Evolutionary conservation across 1,140 invertebrate genomes (phyloP).

Genomic region (Macrobrachium rosenbergii): DNA sequence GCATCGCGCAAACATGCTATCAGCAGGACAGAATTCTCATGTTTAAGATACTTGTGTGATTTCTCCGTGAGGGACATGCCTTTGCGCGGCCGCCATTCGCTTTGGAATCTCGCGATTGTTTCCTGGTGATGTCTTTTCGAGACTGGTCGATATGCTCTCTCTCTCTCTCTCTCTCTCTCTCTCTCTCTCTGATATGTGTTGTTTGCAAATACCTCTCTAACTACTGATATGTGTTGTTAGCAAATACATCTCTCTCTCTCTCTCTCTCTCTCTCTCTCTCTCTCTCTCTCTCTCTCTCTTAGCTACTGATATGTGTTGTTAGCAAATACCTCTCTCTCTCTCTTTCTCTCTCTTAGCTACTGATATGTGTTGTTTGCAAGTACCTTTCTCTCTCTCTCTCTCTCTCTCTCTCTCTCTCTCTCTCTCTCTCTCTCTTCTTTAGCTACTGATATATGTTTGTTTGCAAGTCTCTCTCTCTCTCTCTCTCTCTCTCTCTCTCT

Average conservation of each 20-base stretch:
- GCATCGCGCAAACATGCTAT: too few relatives aligned
- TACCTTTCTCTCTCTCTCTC: slow-evolving; percentile 9
- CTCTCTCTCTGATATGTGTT: too few relatives aligned
- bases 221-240: too few relatives aligned
- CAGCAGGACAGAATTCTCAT: too few relatives aligned
- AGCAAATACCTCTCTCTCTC: slow-evolving; percentile 10
- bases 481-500: slow-evolving; percentile 8
- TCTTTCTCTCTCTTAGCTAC: neutral
- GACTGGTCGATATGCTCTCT: neutral
- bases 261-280: slow-evolving; percentile 17
- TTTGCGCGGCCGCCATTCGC: neutral
- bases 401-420: slow-evolving; percentile 8
- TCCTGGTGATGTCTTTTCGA: neutral
- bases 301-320: too few relatives aligned
- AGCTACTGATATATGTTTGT: too few relatives aligned
- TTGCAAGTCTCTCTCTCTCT: neutral
- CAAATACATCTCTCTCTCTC: neutral
- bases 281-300: slow-evolving; percentile 17
- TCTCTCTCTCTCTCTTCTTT: neutral
- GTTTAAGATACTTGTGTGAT: too few relatives aligned
- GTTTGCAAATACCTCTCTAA: too few relatives aligned
- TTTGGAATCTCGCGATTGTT: neutral
- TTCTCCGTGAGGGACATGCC: neutral
- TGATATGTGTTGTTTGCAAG: too few relatives aligned
- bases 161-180: slow-evolving; percentile 14